Evolutionary conservation across 1,140 invertebrate species (phyloP), one percentile per base, ranked within the genome.

Genomic region (Meloidogyne hapla): DNA sequence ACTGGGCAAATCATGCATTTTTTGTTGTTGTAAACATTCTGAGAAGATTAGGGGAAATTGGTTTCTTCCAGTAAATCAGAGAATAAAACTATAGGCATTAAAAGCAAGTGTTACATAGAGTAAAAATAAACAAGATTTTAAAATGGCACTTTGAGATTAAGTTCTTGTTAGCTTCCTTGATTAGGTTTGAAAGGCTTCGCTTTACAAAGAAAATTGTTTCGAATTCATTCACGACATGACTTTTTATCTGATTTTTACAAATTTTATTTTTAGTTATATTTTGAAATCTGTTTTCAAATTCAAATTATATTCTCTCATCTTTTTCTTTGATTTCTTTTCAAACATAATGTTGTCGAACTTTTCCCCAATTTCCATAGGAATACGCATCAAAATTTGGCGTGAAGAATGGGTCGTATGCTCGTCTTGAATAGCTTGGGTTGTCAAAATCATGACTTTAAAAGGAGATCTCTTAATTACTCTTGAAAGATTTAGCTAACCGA

Each of bases 291-390:
- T 28, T 63, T 70, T 10, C 1, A 23, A n/a, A n/a, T 72, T 33
- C 45, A 18, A 62, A 63, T n/a, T 63, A 15, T 72, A 13, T 23
- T 62, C 33, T 62, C 48, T 62, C 21, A 8, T 71, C 33, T 61
- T 25, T 73, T 61, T 61, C 13, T 25, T 5, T 13, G 13, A 5
- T 23, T 73, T 64, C 23, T 23, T 64, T 38, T 73, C 28, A 73
- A 12, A 73, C 70, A 33, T 56, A 73, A 62, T 73, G 70, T 63
- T 73, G 70, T 61, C 70, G 70, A 38, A 73, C 70, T 63, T 2
- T n/a, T 28, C 56, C 56, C 70, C 70, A 73, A 73, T 73, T 42
- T 25, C 70, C 70, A 38, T 73, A 40, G 25, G 70, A 73, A 73
- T 73, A 65, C 6, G 56, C 21, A 45, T 73, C 70, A 13, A 28